phyloP scores from a whole-genome alignment of 2,888 invertebrate species.

The Pheosia gnoma region DNA sequence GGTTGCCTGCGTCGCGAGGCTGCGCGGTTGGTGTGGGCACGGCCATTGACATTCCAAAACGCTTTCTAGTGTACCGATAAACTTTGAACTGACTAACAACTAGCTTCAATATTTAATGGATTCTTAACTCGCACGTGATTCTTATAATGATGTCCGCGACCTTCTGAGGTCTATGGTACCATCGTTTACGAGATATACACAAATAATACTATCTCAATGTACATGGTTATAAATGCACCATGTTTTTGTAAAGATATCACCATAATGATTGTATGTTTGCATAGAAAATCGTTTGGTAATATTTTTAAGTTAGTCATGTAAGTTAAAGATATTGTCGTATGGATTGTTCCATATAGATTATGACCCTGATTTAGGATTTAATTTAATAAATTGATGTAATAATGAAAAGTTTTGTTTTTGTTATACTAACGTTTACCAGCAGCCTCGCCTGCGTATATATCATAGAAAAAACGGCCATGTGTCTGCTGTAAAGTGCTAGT shows the following conservation, averaged over 20 bases:
- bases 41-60: conserved; percentile 2
- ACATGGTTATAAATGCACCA: not conserved
- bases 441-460: no score
- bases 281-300: conserved; percentile 39
- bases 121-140: not conserved
- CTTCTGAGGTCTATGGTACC: not conserved
- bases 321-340: conserved; percentile 57
- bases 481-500: no score
- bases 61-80: conserved; percentile 12
- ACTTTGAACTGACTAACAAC: not conserved
- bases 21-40: no score
- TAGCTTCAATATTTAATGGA: not conserved
- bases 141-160: not conserved
- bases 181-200: not conserved
- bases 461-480: no score
- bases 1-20: no score
- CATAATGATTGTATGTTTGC: conserved; percentile 38
- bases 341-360: conserved; percentile 59
- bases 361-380: conserved; percentile 57
- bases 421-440: not conserved
- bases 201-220: not conserved
- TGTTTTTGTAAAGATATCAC: conserved; percentile 37
- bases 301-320: conserved; percentile 53
- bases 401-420: conserved; percentile 28
- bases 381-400: conserved; percentile 63